Base-by-base conservation (phyloP, 2,113 vertebrate species). In the Condylura cristata region DNA sequence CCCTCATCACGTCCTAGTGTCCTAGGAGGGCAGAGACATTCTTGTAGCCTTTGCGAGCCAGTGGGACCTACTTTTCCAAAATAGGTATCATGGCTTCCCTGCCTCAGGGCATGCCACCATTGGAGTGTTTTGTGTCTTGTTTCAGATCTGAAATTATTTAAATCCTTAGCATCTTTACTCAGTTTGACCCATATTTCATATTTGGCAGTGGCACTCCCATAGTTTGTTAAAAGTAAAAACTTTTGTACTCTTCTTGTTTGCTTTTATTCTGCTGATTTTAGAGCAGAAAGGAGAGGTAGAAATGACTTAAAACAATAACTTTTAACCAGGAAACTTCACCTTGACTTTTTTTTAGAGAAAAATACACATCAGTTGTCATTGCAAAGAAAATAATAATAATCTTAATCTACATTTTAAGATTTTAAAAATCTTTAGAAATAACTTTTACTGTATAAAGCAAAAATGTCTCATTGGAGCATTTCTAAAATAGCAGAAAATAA, bases 191-290 rank as follows among this genome's bases (percentile, higher is more conserved):
- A 2, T 48, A 58, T 84, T 79, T 94, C 63, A 72, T 44, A 83
- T 72, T 91, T 84, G 63, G 28, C 12, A 72, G 12, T 68, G 28
- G 32, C 56, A 83, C 39, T 84, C 51, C 17, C 72, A 6, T 51
- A 17, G 48, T 91, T 58, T 28, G 48, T 79, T 95, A 56, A 68
- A 93, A 56, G 61, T 26, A 71, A 93, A 66, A 70, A 3, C 9
- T 13, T 78, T 30, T 65, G 70, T 61, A 58, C 10, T 58, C 4
- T 61, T 70, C 13, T 56, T 65, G 7, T 16, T 84, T 34, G 17
- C 39, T 74, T 93, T 80, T 82, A 72, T 82, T 88, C 16, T 32
- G 51, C 28, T 41, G 8, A 63, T 79, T 91, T 94, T 48, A 79
- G 48, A 46, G 41, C 16, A 60, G 44, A 78, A 93, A 51, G 46